A percentile compares a stretch with the other conserved stretches of the same genome.
These are phyloP conservation scores for Adelges cooleyi DNA, from an alignment of 1,140 invertebrate genomes.

Conservation along the genomic window DNA sequence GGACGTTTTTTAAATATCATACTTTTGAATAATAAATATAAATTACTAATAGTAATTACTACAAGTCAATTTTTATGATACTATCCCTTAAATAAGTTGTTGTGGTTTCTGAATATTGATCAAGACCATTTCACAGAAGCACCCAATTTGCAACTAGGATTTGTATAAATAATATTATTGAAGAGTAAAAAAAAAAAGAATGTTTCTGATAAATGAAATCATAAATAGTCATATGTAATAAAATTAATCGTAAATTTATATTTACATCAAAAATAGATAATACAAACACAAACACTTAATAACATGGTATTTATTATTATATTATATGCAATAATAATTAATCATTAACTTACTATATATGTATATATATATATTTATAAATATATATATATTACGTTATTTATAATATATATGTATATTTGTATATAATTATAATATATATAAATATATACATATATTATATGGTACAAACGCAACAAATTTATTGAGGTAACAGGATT, in stretches of 20 bases:
- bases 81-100: too few relatives aligned
- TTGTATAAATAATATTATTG: too few relatives aligned
- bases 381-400: neutral
- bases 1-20: too few relatives aligned
- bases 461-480: constrained; percentile 26
- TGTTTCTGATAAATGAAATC: neutral
- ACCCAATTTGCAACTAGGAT: too few relatives aligned
- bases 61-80: too few relatives aligned
- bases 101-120: too few relatives aligned
- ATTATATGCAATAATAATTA: constrained; percentile 10
- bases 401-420: neutral
- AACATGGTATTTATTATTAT: constrained; percentile 24
- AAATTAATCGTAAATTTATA: constrained; percentile 25
- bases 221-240: constrained; percentile 23
- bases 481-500: constrained; percentile 29
- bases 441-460: neutral
- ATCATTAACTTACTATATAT: constrained; percentile 12
- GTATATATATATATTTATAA: neutral
- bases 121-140: too few relatives aligned
- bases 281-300: constrained; percentile 29
- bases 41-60: too few relatives aligned
- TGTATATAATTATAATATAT: neutral
- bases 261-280: constrained; percentile 29
- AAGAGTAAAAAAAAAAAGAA: too few relatives aligned
- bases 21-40: too few relatives aligned